Conservation (phyloP, 2,113 vertebrate genomes). For the Mixornis gularis region DNA sequence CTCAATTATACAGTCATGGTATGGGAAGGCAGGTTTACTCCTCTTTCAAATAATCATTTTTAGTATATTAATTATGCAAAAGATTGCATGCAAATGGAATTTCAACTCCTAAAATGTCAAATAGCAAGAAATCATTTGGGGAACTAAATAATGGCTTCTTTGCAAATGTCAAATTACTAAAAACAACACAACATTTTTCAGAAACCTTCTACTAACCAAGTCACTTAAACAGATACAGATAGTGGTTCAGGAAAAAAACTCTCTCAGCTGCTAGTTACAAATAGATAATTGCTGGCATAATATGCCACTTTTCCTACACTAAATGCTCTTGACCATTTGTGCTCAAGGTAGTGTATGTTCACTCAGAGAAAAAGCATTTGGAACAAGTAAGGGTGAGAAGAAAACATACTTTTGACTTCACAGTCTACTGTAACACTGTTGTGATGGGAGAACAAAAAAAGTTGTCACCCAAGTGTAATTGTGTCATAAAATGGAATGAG, state of each 20-base stretch:
- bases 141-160: background rate
- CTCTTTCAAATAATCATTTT: background rate
- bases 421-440: background rate
- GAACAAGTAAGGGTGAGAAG: background rate
- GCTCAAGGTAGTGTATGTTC: background rate
- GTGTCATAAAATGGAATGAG: background rate
- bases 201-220: background rate
- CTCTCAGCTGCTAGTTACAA: background rate
- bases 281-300: background rate
- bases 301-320: background rate
- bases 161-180: slow-evolving; percentile 12
- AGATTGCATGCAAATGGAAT: background rate
- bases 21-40: background rate
- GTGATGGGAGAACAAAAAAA: background rate
- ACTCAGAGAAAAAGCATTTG: background rate
- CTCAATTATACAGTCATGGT: background rate
- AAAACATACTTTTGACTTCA: background rate
- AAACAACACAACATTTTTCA: background rate
- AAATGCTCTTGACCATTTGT: background rate
- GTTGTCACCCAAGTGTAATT: background rate
- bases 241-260: background rate
- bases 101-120: background rate
- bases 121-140: background rate
- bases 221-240: background rate
- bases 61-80: background rate